phyloP scores from a whole-genome alignment of 2,888 invertebrate species.

The Axea sp. region DNA sequence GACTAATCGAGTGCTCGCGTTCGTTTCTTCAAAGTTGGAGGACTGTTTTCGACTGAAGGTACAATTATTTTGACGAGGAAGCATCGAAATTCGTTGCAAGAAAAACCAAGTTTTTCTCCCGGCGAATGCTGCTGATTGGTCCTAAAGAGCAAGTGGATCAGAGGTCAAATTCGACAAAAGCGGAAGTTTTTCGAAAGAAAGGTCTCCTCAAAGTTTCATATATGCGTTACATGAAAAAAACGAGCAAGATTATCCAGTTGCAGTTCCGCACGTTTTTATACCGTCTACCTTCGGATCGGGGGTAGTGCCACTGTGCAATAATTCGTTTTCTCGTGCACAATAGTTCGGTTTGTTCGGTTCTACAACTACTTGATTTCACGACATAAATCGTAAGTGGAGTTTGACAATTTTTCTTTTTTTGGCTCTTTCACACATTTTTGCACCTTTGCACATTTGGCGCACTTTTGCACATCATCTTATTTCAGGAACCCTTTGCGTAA shows the following conservation, averaged over 20 bases:
- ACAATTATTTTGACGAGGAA: no score
- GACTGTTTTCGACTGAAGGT: no score
- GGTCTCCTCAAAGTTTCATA: slow-evolving; percentile 59
- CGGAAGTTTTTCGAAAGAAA: not conserved
- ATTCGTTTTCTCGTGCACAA: slow-evolving; percentile 13
- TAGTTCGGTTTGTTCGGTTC: slow-evolving; percentile 5
- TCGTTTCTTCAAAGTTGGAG: not conserved
- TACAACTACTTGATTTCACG: slow-evolving; percentile 39
- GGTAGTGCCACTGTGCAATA: no score
- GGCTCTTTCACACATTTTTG: no score
- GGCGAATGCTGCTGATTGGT: no score
- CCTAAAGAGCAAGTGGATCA: no score
- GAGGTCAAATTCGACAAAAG: no score
- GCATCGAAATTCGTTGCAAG: no score
- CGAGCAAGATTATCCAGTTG: slow-evolving; percentile 80
- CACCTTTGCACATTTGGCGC: no score
- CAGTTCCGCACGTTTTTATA: slow-evolving; percentile 80
- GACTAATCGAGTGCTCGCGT: slow-evolving; percentile 15
- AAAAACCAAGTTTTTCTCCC: not conserved
- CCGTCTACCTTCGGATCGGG: slow-evolving; percentile 40
- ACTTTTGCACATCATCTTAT: no score
- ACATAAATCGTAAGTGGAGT: slow-evolving; percentile 23
- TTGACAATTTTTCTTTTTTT: no score
- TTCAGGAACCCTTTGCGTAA: no score
- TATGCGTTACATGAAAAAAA: slow-evolving; percentile 78